Percentiles rank a stretch among this genome's conserved stretches.
Conservation (phyloP, 1,140 invertebrate genomes). For the Tribolium madens region DNA sequence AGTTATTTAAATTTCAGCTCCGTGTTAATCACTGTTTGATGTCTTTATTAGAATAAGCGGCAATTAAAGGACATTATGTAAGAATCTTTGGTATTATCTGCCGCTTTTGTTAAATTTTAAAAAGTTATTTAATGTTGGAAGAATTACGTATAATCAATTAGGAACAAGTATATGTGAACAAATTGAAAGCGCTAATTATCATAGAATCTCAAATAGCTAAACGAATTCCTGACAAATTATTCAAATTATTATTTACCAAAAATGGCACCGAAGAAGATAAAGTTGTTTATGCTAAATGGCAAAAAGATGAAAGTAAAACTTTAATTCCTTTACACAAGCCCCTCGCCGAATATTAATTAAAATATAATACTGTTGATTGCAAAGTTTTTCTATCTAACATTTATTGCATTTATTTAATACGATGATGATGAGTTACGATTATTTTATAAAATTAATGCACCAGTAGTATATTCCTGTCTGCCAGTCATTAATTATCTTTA, state of each 20-base stretch:
- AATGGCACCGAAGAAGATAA: conserved; percentile 12
- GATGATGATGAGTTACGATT: background rate
- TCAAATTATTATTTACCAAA: conserved; percentile 14
- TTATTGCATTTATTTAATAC: background rate
- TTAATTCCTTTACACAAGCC: background rate
- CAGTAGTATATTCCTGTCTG: background rate
- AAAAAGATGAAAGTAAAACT: background rate
- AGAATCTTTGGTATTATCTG: background rate
- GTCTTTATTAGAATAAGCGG: background rate
- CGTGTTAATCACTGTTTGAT: background rate
- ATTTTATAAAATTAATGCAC: background rate
- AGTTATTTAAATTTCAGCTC: background rate
- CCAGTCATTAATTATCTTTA: background rate
- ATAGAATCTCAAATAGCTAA: background rate
- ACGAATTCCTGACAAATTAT: conserved; percentile 10
- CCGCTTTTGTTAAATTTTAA: background rate
- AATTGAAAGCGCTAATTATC: conserved; percentile 12
- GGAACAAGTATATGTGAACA: background rate
- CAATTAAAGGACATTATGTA: background rate
- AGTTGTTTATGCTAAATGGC: background rate
- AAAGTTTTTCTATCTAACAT: background rate
- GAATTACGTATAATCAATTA: conserved; percentile 9
- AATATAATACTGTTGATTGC: background rate
- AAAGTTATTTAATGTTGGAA: background rate
- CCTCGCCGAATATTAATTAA: background rate